Evolutionary conservation across 2,113 vertebrate genomes (phyloP), one percentile per base, ranked within the genome.

Genomic region (Mola mola): DNA sequence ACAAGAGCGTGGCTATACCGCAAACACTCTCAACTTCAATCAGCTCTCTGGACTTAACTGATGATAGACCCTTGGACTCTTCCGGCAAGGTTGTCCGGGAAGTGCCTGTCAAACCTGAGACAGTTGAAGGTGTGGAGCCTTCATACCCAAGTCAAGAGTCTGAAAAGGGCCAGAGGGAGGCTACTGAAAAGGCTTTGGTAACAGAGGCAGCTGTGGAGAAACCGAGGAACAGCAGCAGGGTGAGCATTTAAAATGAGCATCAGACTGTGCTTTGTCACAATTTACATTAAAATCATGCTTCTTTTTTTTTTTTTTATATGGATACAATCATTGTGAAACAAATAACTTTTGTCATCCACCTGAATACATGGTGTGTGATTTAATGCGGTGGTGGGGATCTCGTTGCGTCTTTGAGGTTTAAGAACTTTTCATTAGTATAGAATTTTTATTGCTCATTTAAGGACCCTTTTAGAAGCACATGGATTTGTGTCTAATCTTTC

Each of bases 41-140:
- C 28, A 49, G 70, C 41, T 78, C 69, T 22, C 1, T 70, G 62
- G 75, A 44, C 5, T 80, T 25, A 12, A 10, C 9, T 4, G 70
- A 65, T 52, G 73, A 66, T 10, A 46, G 22, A 42, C 1, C 7
- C 17, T 4, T 3, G 7, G 37, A 36, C 19, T 16, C 67, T 49
- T 37, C 44, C 20, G 37, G 12, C 13, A 61, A 50, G 28, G 44
- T 11, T 25, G 46, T 36, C 12, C 58, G 25, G 55, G 42, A 62
- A 1, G 5, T 46, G 26, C 37, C 51, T 5, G 36, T 28, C 19
- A 36, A 20, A 37, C 17, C 26, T 6, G 8, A 12, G 26, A 4
- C 16, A 60, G 20, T 8, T 10, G 13, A 48, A 6, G 12, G 17
- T 4, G n/a, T 19, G 13, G 51, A 59, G 17, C 8, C 4, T 3